Evolutionary conservation across 92 coral and sea anemone species (phyloP).

Genomic region (Porites evermanni): DNA sequence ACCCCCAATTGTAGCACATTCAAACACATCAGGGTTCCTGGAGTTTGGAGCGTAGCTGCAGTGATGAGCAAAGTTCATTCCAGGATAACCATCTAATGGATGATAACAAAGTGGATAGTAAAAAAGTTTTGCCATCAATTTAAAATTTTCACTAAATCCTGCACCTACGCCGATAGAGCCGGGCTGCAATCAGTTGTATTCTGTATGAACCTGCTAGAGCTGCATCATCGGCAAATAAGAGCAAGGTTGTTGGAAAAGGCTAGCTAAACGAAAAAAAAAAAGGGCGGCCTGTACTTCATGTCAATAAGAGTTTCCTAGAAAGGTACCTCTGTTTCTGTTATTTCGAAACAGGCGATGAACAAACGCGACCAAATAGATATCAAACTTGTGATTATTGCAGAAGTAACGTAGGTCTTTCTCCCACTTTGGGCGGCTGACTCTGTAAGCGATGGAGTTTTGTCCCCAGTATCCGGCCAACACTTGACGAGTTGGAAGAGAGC

Average conservation of each 20-base stretch:
- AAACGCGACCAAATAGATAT: slow-evolving; percentile 82
- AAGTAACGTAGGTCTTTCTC: slow-evolving; percentile 77
- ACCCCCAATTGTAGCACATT: slow-evolving; percentile 85
- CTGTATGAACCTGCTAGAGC: background rate
- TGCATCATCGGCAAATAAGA: background rate
- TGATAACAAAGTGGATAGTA: background rate
- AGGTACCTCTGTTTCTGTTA: slow-evolving; percentile 70
- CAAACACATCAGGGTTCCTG: slow-evolving; percentile 72
- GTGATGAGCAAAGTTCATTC: slow-evolving; percentile 91
- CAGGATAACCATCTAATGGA: slow-evolving; percentile 67
- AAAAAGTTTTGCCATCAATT: too few relatives aligned
- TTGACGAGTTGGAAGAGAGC: slow-evolving; percentile 51
- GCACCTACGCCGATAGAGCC: background rate
- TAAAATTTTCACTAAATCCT: too few relatives aligned
- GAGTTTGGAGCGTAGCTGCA: slow-evolving; percentile 83
- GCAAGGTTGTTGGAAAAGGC: background rate
- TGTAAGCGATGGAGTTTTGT: slow-evolving; percentile 79
- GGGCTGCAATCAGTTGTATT: background rate
- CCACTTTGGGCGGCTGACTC: slow-evolving; percentile 61
- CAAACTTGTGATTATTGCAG: slow-evolving; percentile 82
- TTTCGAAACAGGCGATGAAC: slow-evolving; percentile 79
- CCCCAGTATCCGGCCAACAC: slow-evolving; percentile 91
- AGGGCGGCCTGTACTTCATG: background rate
- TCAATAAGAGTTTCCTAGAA: too few relatives aligned
- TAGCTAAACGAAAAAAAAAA: background rate